Evolutionary conservation across 2,888 invertebrate genomes (phyloP).

Genomic region (Thera britannica): DNA sequence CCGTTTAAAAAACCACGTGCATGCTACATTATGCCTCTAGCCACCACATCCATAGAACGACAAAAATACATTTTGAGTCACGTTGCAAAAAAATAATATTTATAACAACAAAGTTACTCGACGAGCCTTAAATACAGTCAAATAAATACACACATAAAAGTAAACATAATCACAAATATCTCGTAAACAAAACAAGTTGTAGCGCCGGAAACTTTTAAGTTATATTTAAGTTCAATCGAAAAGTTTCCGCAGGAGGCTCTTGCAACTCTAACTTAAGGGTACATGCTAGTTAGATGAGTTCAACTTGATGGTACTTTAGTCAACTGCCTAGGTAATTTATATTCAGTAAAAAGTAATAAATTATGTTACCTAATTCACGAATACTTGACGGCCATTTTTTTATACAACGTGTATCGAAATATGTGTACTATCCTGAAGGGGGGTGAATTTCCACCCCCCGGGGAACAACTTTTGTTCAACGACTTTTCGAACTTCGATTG

Average conservation of each 20-base stretch:
- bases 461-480: too few species aligned
- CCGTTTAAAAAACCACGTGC: too few species aligned
- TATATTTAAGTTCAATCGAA: constrained; percentile 20
- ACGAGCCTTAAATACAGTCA: not conserved
- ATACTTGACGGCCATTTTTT: too few species aligned
- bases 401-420: too few species aligned
- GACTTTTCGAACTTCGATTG: too few species aligned
- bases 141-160: not conserved
- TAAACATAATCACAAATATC: not conserved
- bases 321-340: not conserved
- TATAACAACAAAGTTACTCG: not conserved
- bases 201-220: constrained; percentile 14
- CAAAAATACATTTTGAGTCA: too few species aligned
- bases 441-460: too few species aligned
- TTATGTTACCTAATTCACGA: too few species aligned
- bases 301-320: not conserved
- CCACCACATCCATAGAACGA: too few species aligned
- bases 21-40: too few species aligned
- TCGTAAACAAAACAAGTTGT: constrained; percentile 16
- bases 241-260: constrained; percentile 21
- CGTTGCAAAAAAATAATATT: not conserved
- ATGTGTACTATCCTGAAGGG: too few species aligned
- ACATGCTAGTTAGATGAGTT: not conserved
- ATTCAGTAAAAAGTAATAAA: too few species aligned
- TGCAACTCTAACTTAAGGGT: constrained; percentile 19